phyloP scores from a whole-genome alignment of 2,797 vertebrate genomes.

The Graptemys geographica region DNA sequence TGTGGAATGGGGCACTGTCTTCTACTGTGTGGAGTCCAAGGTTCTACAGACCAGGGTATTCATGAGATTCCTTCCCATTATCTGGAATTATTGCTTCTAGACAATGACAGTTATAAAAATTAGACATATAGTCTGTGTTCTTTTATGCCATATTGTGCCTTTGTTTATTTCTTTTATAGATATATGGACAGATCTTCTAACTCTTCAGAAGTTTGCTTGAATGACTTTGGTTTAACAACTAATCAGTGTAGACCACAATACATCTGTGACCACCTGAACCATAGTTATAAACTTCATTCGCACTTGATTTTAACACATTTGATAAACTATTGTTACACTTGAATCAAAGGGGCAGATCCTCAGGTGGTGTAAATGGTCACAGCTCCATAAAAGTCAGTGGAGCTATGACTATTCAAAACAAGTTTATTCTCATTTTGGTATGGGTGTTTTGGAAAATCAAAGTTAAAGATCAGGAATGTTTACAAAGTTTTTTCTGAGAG shows the following conservation, averaged over 20 bases:
- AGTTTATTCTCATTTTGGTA: neutral
- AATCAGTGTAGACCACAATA: neutral
- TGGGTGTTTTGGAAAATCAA: neutral
- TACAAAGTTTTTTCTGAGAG: neutral
- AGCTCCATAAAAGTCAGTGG: neutral
- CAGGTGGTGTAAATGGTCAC: accelerated
- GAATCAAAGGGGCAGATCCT: neutral
- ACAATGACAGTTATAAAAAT: neutral
- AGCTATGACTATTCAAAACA: neutral
- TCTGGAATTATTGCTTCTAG: neutral
- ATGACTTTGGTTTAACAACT: neutral
- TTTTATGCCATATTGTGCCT: neutral
- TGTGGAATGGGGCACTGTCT: conserved; percentile 80
- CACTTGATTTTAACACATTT: conserved; percentile 8
- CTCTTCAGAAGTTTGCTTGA: neutral
- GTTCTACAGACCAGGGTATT: conserved; percentile 64
- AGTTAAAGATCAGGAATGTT: neutral
- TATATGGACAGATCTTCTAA: neutral
- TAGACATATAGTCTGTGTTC: neutral
- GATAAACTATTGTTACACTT: neutral
- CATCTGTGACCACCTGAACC: neutral
- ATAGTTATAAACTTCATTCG: neutral
- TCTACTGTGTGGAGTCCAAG: conserved; percentile 80
- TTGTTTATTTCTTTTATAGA: neutral
- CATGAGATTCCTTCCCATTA: neutral